Base-by-base conservation (phyloP, 2,888 invertebrate genomes). In the Agrochola litura region DNA sequence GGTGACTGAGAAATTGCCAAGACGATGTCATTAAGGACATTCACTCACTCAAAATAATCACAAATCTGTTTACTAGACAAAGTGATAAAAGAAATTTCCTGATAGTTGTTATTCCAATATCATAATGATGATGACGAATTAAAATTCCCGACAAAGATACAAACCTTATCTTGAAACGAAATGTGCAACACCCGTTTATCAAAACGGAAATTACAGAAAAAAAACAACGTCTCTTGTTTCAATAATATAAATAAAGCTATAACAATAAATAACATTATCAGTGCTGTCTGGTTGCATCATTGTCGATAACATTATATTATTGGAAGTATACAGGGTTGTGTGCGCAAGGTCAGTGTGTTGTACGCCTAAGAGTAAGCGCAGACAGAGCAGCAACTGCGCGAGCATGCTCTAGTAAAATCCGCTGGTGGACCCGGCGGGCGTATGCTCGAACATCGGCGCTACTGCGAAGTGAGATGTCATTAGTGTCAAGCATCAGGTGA, bases 311-410 rank as follows among this genome's bases (percentile, higher is more conserved):
- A 52, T 65, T 80, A 68, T 80, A 84, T 86, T 88, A 88, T 84
- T 86, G 86, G 63, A 67, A 73, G 66, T 73, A 60, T 64, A 49
- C 54, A 73, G 68, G 72, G 65, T 75, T 74, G 46, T n/a, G 82
- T 92, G 89, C 0, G 87, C 91, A 92, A 92, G 92, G 92, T 92
- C 91, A 92, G 92, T 90, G 82, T 75, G 81, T 81, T 77, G 70
- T 56, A 69, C 43, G 25, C 63, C 30, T 75, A 19, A 75, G 56
- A 56, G 16, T 16, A 37, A 10, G 37, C 4, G 1, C 54, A 41
- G 16, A 54, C n/a, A 10, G n/a, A 19, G 19, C 19, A 5, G 9
- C 30, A 61, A 37, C 9, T 30, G 0, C 60, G 30, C 8, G 60
- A 30, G 25, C 14, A 25, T 12, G 25, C 6, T 46, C 43, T 2